A percentile compares a stretch with the other conserved stretches of the same genome.
phyloP scores from a whole-genome alignment of 2,113 vertebrate species.

The Chloropsis hardwickii region DNA sequence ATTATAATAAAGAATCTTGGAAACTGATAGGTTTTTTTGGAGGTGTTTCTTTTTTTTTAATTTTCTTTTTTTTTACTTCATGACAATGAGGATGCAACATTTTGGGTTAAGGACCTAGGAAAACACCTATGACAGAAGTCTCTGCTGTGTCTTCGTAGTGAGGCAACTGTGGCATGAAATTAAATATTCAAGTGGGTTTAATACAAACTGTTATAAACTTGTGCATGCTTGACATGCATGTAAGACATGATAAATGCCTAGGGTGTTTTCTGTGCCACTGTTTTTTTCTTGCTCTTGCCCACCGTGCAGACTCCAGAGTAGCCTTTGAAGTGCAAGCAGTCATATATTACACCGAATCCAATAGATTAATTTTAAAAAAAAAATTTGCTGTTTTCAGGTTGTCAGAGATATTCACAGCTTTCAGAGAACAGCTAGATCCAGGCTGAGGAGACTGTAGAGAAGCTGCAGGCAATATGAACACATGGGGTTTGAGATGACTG shows the following conservation, averaged over 20 bases:
- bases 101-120: not conserved
- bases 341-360: not conserved
- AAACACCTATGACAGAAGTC: not conserved
- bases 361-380: not conserved
- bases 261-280: accelerated
- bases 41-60: not conserved
- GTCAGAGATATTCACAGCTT: not conserved
- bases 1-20: not conserved
- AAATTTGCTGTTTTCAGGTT: not conserved
- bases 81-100: not conserved
- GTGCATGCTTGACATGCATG: not conserved
- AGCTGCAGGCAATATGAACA: not conserved
- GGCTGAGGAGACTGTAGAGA: not conserved
- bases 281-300: not conserved
- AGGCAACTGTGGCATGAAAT: not conserved
- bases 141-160: not conserved
- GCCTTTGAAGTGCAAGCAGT: not conserved
- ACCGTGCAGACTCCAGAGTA: not conserved
- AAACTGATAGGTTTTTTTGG: not conserved
- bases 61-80: not conserved
- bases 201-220: not conserved
- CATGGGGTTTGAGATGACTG: not conserved
- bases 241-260: not conserved
- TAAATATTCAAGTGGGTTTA: not conserved
- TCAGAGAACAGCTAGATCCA: not conserved